Evolutionary conservation across 2,113 vertebrate species (phyloP), one percentile per base, ranked within the genome.

Genomic region (Pleuronectes platessa): DNA sequence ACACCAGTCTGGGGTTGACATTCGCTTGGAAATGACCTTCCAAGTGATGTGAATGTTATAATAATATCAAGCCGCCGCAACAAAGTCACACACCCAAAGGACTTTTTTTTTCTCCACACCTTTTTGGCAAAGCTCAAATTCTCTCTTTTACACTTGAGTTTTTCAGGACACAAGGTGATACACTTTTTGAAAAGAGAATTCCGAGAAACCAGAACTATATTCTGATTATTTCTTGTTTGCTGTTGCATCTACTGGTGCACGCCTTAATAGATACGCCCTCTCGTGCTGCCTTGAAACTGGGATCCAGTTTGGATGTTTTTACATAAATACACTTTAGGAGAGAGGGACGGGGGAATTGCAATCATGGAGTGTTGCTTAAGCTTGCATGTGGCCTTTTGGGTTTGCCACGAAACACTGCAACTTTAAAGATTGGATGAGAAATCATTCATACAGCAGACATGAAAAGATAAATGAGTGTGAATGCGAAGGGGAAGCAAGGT

Each of bases 1-100:
- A 53, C 40, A 78, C 68, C 59, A 47, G 59, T 51, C 66, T 68
- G 65, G 63, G 74, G 74, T 75, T 89, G 84, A 86, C 82, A 87
- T 86, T 87, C 27, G 6, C 70, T 82, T 79, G 69, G 66, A 82
- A 82, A 63, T 90, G 86, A 91, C 90, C 89, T 90, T 90, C 75
- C 71, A 82, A 6, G 69, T 79, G 69, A 78, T 82, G 69, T 88
- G 69, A 86, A 91, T 82, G 87, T 92, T 88, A 84, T 82, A 90
- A 86, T 73, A 87, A 86, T 82, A 90, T 86, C 76, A 86, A 86
- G 65, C 74, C 47, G 64, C 78, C 58, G 71, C 71, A 74, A 83
- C 74, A 88, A 78, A 86, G 81, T 83, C 83, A 71, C 62, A 81
- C 78, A 78, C 83, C 70, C 58, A 85, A 73, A 79, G 78, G 78